A percentile compares a stretch with the other conserved stretches of the same genome.
These are phyloP conservation scores for Asteroscopus sphinx DNA, from an alignment of 2,888 invertebrate genomes.

Conservation along the genomic window DNA sequence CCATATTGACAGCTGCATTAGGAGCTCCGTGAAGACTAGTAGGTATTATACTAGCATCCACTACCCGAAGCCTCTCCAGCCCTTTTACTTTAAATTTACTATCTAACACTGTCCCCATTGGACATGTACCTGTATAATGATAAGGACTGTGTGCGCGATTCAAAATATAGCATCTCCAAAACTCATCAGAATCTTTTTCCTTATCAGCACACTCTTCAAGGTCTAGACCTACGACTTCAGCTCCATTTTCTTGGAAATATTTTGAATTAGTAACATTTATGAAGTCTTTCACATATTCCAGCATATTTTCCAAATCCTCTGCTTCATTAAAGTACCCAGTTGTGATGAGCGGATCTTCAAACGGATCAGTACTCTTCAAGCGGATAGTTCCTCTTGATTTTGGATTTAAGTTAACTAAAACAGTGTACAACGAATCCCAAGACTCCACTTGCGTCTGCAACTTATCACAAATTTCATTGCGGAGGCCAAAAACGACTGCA, in stretches of 20 bases:
- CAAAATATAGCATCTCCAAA: constrained; percentile 61
- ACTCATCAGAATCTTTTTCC: constrained; percentile 43
- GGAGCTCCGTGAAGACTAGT: constrained; percentile 87
- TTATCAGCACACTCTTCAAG: constrained; percentile 50
- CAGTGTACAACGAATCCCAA: constrained; percentile 41
- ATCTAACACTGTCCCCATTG: constrained; percentile 94
- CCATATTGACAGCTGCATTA: constrained; percentile 78
- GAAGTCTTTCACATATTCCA: constrained; percentile 49
- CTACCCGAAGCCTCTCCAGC: constrained; percentile 53
- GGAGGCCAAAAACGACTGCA: constrained; percentile 22
- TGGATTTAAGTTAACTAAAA: constrained; percentile 49
- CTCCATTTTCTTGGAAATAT: constrained; percentile 53
- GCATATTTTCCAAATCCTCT: constrained; percentile 40
- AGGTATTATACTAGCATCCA: constrained; percentile 80
- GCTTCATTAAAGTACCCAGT: constrained; percentile 25
- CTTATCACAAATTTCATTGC: constrained; percentile 42
- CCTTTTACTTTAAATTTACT: constrained; percentile 78
- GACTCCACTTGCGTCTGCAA: constrained; percentile 30
- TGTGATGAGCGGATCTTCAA: constrained; percentile 52
- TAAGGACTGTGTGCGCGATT: constrained; percentile 90
- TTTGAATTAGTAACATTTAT: constrained; percentile 46
- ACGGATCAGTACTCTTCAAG: constrained; percentile 56
- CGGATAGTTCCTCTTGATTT: constrained; percentile 76
- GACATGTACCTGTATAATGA: constrained; percentile 92
- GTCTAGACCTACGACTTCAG: constrained; percentile 51